Evolutionary conservation across 2,888 invertebrate species (phyloP).

Genomic region (Tigriopus californicus): DNA sequence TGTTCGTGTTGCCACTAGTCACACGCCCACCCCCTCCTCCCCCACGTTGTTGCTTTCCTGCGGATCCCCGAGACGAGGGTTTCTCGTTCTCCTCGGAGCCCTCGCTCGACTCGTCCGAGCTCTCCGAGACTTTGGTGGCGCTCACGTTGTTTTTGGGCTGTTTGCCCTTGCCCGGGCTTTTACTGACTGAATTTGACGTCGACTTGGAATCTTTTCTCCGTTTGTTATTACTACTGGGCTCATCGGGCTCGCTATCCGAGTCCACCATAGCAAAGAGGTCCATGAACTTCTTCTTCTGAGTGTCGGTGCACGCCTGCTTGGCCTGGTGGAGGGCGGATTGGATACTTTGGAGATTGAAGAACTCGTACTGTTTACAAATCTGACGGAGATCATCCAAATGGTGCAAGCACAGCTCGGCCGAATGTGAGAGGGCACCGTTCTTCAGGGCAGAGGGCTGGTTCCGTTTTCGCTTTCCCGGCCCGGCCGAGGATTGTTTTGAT

Average conservation of each 20-base stretch:
- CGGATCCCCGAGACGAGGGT: neutral
- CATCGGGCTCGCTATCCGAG: constrained; percentile 46
- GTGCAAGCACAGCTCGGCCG: constrained; percentile 59
- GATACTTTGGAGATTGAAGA: constrained; percentile 57
- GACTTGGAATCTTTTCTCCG: constrained; percentile 20
- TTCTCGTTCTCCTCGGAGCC: neutral
- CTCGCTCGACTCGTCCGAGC: neutral
- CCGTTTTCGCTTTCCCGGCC: constrained; percentile 18
- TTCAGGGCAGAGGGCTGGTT: neutral
- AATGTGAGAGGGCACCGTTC: neutral
- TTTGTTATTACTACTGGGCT: constrained; percentile 21
- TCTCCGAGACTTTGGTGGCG: neutral
- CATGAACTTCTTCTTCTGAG: constrained; percentile 71
- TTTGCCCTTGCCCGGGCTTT: neutral
- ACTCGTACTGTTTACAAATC: constrained; percentile 32
- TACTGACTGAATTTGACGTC: neutral
- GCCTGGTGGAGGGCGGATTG: constrained; percentile 71
- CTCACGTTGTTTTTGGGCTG: neutral
- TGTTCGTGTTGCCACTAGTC: neutral
- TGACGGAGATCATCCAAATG: constrained; percentile 74
- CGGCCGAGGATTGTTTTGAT: neutral
- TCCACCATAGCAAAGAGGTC: constrained; percentile 75
- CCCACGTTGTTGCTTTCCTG: neutral
- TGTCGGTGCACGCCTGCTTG: constrained; percentile 67
- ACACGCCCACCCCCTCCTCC: neutral